Evolutionary conservation across 2,888 invertebrate genomes (phyloP).

Genomic region (Tachystola acroxantha): DNA sequence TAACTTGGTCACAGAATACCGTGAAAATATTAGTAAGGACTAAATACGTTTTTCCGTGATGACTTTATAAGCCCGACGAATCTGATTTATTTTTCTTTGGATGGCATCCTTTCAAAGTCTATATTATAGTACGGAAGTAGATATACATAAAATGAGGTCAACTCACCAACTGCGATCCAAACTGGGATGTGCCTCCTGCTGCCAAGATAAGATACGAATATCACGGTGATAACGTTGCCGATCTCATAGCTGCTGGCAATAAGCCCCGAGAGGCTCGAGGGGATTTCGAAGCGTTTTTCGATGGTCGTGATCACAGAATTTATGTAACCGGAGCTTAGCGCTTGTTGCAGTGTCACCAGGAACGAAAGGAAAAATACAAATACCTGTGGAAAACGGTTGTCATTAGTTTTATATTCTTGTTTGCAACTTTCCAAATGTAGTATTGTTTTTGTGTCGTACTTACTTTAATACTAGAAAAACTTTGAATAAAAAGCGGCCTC

Average conservation of each 20-base stretch:
- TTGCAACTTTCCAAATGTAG: no score
- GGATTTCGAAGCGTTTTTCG: constrained; percentile 96
- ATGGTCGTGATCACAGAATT: constrained; percentile 98
- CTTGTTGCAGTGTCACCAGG: constrained; percentile 94
- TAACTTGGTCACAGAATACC: no score
- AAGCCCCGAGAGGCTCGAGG: constrained; percentile 94
- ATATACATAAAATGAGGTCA: constrained; percentile 6
- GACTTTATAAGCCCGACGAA: no score
- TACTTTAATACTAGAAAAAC: constrained; percentile 93
- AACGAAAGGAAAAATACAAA: constrained; percentile 93
- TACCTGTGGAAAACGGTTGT: constrained; percentile 78
- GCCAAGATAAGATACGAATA: constrained; percentile 96
- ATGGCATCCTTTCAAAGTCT: no score
- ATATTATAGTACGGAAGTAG: no score
- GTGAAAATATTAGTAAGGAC: no score
- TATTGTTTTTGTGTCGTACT: no score
- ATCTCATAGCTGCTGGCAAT: constrained; percentile 97
- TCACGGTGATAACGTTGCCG: constrained; percentile 96
- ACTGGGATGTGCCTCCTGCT: constrained; percentile 94
- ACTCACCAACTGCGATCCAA: constrained; percentile 94
- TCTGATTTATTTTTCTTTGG: no score
- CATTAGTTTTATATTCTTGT: neutral
- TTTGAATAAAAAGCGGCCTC: constrained; percentile 90
- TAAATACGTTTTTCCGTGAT: no score
- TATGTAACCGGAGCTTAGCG: constrained; percentile 93